Conservation (phyloP, 2,113 vertebrate species). For the Tonatia bakeri region DNA sequence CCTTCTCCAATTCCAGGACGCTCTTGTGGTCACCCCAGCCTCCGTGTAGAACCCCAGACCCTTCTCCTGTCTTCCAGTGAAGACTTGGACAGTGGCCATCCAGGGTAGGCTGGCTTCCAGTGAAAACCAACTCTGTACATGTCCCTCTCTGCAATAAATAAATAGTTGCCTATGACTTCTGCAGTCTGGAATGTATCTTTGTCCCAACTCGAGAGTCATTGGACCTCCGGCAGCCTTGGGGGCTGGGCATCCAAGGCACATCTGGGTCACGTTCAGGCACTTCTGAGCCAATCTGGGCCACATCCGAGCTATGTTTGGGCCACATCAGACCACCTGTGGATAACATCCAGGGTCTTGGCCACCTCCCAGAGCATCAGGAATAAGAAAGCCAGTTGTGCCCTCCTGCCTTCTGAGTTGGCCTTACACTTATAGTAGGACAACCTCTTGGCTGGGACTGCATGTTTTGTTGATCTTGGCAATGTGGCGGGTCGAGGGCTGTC, state of each 20-base stretch:
- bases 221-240: neutral
- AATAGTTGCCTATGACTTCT: neutral
- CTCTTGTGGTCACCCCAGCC: conserved; percentile 8
- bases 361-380: neutral
- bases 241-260: neutral
- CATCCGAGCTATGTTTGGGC: neutral
- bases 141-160: conserved; percentile 38
- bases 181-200: neutral
- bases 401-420: neutral
- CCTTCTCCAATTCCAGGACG: conserved; percentile 32
- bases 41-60: neutral
- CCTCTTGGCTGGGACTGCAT: accelerated
- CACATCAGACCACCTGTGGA: neutral
- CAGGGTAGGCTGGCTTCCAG: neutral
- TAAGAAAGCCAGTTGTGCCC: neutral
- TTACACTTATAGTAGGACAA: neutral
- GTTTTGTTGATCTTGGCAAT: neutral
- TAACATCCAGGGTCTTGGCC: too few relatives aligned
- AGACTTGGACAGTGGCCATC: neutral
- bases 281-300: neutral
- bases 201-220: neutral
- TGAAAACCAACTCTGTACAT: neutral
- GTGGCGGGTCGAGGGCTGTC: neutral
- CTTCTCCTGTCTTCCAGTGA: neutral
- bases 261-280: neutral